phyloP scores from a whole-genome alignment of 2,888 invertebrate species.

The Tiphia femorata region DNA sequence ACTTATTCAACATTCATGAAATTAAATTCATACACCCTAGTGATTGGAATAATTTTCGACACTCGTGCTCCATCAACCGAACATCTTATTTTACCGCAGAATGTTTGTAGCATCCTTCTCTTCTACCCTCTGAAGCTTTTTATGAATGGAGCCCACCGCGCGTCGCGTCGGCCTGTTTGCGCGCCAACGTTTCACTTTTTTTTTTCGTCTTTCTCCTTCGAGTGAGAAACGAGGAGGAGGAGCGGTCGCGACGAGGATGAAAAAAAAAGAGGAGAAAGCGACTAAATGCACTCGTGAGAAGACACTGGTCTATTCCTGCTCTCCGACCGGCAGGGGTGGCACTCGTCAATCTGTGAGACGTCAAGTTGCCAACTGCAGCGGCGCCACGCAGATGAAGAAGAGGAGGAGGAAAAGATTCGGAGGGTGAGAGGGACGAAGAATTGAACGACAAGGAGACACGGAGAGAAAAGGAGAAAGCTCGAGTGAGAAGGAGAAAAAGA shows the following conservation, averaged over 20 bases:
- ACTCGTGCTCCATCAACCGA: too few relatives aligned
- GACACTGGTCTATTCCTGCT: slow-evolving; percentile 50
- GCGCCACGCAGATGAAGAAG: slow-evolving; percentile 36
- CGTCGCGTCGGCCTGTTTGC: background rate
- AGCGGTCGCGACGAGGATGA: slow-evolving; percentile 7
- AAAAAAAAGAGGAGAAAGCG: slow-evolving; percentile 35
- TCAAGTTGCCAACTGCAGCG: slow-evolving; percentile 47
- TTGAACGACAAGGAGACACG: too few relatives aligned
- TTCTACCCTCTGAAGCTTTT: too few relatives aligned
- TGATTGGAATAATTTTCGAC: too few relatives aligned
- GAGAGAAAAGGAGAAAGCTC: slow-evolving; percentile 14
- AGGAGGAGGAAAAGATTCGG: background rate
- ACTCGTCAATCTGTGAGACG: slow-evolving; percentile 51
- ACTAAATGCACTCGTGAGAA: slow-evolving; percentile 48
- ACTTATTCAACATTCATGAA: too few relatives aligned
- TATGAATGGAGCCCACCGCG: too few relatives aligned
- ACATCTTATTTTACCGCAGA: too few relatives aligned
- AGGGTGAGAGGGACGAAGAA: too few relatives aligned
- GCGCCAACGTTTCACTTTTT: background rate
- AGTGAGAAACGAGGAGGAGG: slow-evolving; percentile 6
- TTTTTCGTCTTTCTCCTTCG: background rate
- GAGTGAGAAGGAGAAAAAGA: background rate
- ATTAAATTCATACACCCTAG: too few relatives aligned
- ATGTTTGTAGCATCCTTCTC: too few relatives aligned
- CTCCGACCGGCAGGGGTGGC: slow-evolving; percentile 51